These are phyloP conservation scores for Meiosimyza decipiens DNA, from an alignment of 2,888 invertebrate genomes.

Conservation along the genomic window DNA sequence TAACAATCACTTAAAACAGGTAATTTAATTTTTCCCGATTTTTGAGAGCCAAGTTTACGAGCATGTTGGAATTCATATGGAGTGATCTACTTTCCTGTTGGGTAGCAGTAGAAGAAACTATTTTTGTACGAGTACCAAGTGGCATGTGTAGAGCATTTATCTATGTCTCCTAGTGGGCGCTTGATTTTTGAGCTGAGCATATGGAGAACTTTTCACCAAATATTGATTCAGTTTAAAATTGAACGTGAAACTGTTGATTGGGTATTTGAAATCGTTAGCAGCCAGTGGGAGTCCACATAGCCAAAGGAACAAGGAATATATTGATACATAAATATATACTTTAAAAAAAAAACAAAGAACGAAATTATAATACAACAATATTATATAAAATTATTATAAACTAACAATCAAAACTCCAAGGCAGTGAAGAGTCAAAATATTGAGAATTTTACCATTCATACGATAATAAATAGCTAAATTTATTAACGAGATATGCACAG, in stretches of 20 bases:
- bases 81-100: too few species aligned
- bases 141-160: constrained; percentile 15
- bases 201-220: constrained; percentile 51
- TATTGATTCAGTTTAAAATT: constrained; percentile 56
- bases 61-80: too few species aligned
- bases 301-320: constrained; percentile 40
- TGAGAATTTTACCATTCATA: not conserved
- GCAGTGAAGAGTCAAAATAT: not conserved
- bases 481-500: constrained; percentile 55
- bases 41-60: too few species aligned
- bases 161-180: too few species aligned
- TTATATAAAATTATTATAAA: not conserved
- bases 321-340: constrained; percentile 28
- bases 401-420: not conserved
- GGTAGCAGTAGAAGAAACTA: too few species aligned
- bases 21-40: too few species aligned
- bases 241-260: constrained; percentile 50
- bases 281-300: constrained; percentile 28
- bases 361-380: not conserved
- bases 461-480: constrained; percentile 10
- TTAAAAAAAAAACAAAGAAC: constrained; percentile 24
- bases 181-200: constrained; percentile 29
- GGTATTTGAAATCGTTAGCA: not conserved
- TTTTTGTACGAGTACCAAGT: not conserved
- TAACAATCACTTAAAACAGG: too few species aligned